Percentiles rank a stretch among this genome's conserved stretches.
phyloP scores from a whole-genome alignment of 2,888 invertebrate genomes.

The Lobophora halterata region DNA sequence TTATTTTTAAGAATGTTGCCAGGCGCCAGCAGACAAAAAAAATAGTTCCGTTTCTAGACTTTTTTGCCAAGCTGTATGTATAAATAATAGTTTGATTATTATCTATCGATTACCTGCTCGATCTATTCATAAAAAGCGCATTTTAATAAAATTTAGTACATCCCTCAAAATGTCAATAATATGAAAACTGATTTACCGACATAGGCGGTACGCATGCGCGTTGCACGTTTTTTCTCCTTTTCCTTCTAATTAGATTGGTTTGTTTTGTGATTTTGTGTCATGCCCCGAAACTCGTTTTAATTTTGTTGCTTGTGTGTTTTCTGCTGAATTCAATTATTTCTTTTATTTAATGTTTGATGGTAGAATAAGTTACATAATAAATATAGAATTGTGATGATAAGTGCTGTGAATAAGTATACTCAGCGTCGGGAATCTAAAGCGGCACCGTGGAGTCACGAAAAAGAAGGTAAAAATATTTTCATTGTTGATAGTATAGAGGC shows the following conservation, averaged over 20 bases:
- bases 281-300: constrained; percentile 69
- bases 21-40: too few relatives aligned
- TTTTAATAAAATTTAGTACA: constrained; percentile 14
- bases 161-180: constrained; percentile 47
- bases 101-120: too few relatives aligned
- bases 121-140: too few relatives aligned
- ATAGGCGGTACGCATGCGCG: constrained; percentile 66
- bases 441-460: constrained; percentile 82
- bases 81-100: too few relatives aligned
- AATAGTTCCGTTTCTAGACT: too few relatives aligned
- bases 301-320: constrained; percentile 68
- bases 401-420: constrained; percentile 79
- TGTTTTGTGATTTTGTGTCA: constrained; percentile 76
- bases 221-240: constrained; percentile 56
- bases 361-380: constrained; percentile 59
- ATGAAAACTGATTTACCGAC: constrained; percentile 60
- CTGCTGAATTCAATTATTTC: constrained; percentile 56
- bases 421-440: constrained; percentile 77
- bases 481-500: constrained; percentile 49
- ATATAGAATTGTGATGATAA: constrained; percentile 78
- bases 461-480: constrained; percentile 77
- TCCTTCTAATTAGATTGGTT: constrained; percentile 70
- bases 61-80: too few relatives aligned
- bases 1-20: too few relatives aligned
- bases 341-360: constrained; percentile 60